These are phyloP conservation scores for Chiloscyllium punctatum DNA, from an alignment of 2,797 vertebrate genomes.

Conservation along the genomic window DNA sequence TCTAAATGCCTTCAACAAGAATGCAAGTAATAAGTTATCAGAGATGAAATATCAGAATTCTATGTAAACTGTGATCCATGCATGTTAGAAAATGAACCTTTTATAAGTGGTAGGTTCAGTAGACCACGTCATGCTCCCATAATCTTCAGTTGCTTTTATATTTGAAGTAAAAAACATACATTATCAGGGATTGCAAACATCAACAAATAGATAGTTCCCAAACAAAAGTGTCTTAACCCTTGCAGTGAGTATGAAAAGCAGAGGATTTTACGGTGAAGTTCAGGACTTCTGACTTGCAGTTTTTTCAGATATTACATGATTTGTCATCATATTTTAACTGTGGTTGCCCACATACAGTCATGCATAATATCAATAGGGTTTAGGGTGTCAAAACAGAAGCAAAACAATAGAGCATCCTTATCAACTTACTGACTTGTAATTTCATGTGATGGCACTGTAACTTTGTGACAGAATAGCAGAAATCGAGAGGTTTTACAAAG, in stretches of 20 bases:
- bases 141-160: neutral
- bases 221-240: neutral
- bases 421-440: neutral
- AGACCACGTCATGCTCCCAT: neutral
- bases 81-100: neutral
- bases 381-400: neutral
- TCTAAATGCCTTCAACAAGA: neutral
- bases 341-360: neutral
- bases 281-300: neutral
- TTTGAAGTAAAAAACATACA: neutral
- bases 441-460: neutral
- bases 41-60: neutral
- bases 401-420: neutral
- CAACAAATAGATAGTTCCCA: neutral
- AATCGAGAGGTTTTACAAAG: neutral
- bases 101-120: neutral
- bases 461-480: neutral
- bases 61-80: neutral
- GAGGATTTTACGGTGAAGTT: neutral
- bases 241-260: neutral
- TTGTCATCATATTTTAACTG: neutral
- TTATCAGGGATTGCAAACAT: neutral
- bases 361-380: neutral
- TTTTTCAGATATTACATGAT: neutral
- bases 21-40: neutral